Evolutionary conservation across 1,140 invertebrate species (phyloP), one percentile per base, ranked within the genome.

Genomic region (Mamestra configurata): DNA sequence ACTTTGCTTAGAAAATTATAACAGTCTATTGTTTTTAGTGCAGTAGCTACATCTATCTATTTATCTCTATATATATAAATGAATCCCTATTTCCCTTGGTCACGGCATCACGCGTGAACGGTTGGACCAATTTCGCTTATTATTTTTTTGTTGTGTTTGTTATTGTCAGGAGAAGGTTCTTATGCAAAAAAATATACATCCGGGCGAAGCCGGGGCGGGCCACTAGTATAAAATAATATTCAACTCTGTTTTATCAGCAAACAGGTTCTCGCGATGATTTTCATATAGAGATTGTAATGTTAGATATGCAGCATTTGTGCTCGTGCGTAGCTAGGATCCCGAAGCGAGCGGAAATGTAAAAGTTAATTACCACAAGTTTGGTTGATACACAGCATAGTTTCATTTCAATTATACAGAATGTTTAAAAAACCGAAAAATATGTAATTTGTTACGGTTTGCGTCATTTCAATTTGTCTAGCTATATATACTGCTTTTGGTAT

Each of bases 321-420:
- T 55, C 27, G 6, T 13, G 57, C 35, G n/a, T 8, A 24, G 24
- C 15, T 1, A 61, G 7, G 11, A 27, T 11, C 5, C 31, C 31
- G 15, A 61, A 35, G 27, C 15, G 13, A 8, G 2, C 3, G 24
- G 18, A 59, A 27, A 10, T 13, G 13, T 24, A 35, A 35, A 61
- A 61, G 15, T 35, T 35, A 35, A 61, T 35, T 31, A 61, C n/a
- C 13, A 13, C 27, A 61, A 61, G 27, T 61, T 61, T 61, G n/a
- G n/a, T n/a, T n/a, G 24, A 24, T 61, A 61, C 35, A 15, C n/a
- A 35, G 20, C 57, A 24, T 61, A 61, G 0, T n/a, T 18, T 18
- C 27, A 61, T 35, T 61, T 61, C 13, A n/a, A 61, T 10, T 22
- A 22, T 24, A 1, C 51, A 8, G 20, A n/a, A 53, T 10, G 20